phyloP scores from a whole-genome alignment of 2,113 vertebrate species.

The Plecturocebus donacophilus region DNA sequence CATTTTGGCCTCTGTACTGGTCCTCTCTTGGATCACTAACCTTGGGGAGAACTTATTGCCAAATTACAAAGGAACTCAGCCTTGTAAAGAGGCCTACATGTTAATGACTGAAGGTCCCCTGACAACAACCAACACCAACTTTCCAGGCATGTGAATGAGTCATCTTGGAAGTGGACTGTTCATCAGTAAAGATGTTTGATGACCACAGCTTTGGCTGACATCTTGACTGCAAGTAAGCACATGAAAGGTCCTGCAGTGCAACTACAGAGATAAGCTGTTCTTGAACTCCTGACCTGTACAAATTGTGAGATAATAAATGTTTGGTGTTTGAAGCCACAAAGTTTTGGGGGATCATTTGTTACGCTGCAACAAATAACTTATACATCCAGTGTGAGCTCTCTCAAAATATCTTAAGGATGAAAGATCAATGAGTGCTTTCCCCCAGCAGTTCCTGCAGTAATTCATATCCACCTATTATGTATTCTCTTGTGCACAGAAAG shows the following conservation, averaged over 20 bases:
- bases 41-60: background rate
- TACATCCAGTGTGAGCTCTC: background rate
- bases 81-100: background rate
- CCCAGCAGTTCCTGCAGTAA: background rate
- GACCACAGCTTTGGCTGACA: background rate
- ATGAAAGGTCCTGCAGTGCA: background rate
- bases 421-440: background rate
- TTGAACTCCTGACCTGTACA: background rate
- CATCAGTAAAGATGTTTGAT: background rate
- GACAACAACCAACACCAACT: background rate
- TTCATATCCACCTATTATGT: slow-evolving; percentile 68
- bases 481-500: slow-evolving; percentile 72
- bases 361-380: background rate
- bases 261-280: background rate
- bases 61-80: background rate
- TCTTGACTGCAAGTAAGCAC: background rate
- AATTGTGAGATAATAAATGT: background rate
- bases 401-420: background rate
- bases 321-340: background rate
- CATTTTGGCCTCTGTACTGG: background rate
- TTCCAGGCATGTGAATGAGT: background rate
- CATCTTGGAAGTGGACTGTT: background rate
- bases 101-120: background rate
- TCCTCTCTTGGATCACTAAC: background rate
- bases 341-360: background rate